Evolutionary conservation across 2,113 vertebrate genomes (phyloP).

Genomic region (Mormoops blainvillei): DNA sequence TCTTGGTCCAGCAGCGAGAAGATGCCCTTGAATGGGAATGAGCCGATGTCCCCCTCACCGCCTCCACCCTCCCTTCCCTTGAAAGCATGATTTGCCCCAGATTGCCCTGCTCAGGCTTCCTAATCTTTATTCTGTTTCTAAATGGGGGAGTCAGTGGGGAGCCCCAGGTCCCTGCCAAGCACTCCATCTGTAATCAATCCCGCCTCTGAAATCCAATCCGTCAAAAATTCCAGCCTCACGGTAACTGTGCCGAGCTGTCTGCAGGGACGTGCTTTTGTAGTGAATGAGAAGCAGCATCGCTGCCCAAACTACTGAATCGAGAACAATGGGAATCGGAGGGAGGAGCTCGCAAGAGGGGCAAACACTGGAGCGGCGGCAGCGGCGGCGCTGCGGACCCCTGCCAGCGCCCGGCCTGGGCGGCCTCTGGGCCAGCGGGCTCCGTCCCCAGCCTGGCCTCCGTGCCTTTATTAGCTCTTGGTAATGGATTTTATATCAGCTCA

Average conservation of each 20-base stretch:
- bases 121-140: conserved; percentile 43
- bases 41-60: neutral
- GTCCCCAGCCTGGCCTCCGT: neutral
- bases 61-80: neutral
- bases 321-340: neutral
- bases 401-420: no score
- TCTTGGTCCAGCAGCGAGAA: neutral
- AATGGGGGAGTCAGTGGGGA: conserved; percentile 43
- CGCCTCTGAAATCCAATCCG: conserved; percentile 23
- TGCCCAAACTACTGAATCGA: neutral
- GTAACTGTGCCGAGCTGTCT: neutral
- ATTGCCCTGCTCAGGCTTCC: neutral
- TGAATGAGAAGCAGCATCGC: neutral
- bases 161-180: conserved; percentile 39
- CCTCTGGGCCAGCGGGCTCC: neutral
- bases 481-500: neutral
- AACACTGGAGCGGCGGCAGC: neutral
- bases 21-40: neutral
- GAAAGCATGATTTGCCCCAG: conserved; percentile 6
- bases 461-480: neutral
- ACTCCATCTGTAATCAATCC: conserved; percentile 38
- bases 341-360: neutral
- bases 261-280: neutral
- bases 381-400: neutral
- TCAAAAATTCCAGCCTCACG: conserved; percentile 24